Evolutionary conservation across 2,113 vertebrate genomes (phyloP).

Genomic region (Sclerurus mexicanus): DNA sequence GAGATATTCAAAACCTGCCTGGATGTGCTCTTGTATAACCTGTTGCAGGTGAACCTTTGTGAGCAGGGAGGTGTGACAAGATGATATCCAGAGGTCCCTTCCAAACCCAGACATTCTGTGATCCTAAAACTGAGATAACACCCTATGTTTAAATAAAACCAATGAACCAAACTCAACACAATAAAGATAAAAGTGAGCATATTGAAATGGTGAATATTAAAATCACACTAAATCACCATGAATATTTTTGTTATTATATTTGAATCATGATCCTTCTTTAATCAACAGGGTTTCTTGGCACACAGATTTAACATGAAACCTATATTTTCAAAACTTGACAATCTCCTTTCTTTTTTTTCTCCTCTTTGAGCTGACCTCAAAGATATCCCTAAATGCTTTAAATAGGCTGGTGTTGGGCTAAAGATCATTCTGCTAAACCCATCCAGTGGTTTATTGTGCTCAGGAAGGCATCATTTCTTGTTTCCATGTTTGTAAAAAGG

Average conservation of each 20-base stretch:
- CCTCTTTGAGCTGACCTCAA: not conserved
- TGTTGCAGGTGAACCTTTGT: not conserved
- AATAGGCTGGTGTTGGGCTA: not conserved
- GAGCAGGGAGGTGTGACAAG: not conserved
- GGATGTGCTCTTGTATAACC: not conserved
- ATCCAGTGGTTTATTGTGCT: not conserved
- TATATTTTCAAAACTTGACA: not conserved
- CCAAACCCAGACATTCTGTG: not conserved
- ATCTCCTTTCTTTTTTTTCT: not conserved
- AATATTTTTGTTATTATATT: not conserved
- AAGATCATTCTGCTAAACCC: not conserved
- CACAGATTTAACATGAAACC: rapidly evolving
- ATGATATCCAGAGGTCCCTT: not conserved
- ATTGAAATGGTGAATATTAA: not conserved
- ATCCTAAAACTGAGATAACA: not conserved
- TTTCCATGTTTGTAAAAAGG: not conserved
- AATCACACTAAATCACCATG: rapidly evolving
- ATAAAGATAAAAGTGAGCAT: not conserved
- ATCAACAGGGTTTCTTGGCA: not conserved
- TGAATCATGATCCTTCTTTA: not conserved
- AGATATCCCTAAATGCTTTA: not conserved
- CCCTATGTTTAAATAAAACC: rapidly evolving
- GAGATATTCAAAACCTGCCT: not conserved
- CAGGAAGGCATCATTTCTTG: not conserved
- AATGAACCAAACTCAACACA: not conserved